Conservation (phyloP, 2,888 invertebrate species). For the Phengaris alcon region DNA sequence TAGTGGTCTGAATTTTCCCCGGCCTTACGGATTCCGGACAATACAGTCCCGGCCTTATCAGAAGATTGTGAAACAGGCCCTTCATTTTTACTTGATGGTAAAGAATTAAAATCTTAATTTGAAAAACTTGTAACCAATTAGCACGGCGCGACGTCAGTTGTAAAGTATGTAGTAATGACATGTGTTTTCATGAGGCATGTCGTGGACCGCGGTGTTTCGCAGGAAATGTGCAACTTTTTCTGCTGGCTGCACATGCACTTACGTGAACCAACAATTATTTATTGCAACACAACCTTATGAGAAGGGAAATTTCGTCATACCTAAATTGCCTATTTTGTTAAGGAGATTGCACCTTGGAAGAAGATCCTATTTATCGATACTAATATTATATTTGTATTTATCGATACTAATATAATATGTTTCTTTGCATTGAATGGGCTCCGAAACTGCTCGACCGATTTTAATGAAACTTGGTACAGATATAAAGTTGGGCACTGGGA, state of each 20-base stretch:
- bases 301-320: background rate
- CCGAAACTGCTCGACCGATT: too few species aligned
- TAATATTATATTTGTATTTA: too few species aligned
- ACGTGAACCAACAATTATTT: background rate
- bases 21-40: too few species aligned
- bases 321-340: too few species aligned
- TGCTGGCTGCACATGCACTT: constrained; percentile 6
- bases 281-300: background rate
- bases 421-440: too few species aligned
- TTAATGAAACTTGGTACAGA: too few species aligned
- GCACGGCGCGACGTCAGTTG: background rate
- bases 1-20: too few species aligned
- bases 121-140: background rate
- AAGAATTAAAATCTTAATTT: background rate
- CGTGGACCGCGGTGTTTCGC: background rate
- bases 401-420: too few species aligned
- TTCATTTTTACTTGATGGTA: background rate
- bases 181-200: background rate
- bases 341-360: too few species aligned
- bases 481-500: too few species aligned
- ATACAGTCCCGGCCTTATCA: background rate
- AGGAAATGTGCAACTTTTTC: constrained; percentile 8
- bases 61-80: background rate
- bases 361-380: too few species aligned
- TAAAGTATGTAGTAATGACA: background rate